Conservation (phyloP, 2,888 invertebrate species). For the Philereme transversata region DNA sequence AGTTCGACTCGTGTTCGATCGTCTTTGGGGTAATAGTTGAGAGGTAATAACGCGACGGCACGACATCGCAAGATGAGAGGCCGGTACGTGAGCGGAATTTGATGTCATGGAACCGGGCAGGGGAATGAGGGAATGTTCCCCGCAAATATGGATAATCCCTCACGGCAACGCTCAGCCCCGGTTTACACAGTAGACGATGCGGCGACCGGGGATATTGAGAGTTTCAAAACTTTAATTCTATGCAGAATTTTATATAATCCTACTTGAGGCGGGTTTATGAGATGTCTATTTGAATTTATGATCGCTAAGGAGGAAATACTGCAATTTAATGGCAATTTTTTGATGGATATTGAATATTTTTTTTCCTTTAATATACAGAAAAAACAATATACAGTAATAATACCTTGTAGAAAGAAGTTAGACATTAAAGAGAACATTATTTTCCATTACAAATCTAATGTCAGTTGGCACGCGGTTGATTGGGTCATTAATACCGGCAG, state of each 20-base stretch:
- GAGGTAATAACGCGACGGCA: constrained; percentile 73
- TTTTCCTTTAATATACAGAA: no score
- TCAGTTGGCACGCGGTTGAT: constrained; percentile 23
- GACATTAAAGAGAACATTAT: not conserved
- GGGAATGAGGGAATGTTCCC: constrained; percentile 50
- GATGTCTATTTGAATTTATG: constrained; percentile 37
- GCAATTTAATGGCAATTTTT: not conserved
- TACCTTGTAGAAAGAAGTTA: no score
- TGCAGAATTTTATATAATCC: constrained; percentile 33
- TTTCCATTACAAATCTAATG: constrained; percentile 8
- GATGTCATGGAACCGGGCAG: constrained; percentile 21
- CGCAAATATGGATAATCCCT: constrained; percentile 70
- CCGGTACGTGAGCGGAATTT: constrained; percentile 72
- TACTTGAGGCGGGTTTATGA: constrained; percentile 29
- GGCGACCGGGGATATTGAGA: constrained; percentile 43
- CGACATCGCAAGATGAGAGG: constrained; percentile 72
- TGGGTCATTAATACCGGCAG: constrained; percentile 31
- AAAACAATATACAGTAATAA: no score
- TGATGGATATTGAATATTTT: not conserved
- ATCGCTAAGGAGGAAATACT: constrained; percentile 12
- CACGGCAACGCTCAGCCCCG: constrained; percentile 57
- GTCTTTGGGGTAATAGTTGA: constrained; percentile 64
- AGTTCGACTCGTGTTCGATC: constrained; percentile 51
- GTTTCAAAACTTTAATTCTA: constrained; percentile 44
- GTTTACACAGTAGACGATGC: constrained; percentile 59